A percentile compares a stretch with the other conserved stretches of the same genome.
Conservation (phyloP, 2,888 invertebrate species). For the Acronicta aceris region DNA sequence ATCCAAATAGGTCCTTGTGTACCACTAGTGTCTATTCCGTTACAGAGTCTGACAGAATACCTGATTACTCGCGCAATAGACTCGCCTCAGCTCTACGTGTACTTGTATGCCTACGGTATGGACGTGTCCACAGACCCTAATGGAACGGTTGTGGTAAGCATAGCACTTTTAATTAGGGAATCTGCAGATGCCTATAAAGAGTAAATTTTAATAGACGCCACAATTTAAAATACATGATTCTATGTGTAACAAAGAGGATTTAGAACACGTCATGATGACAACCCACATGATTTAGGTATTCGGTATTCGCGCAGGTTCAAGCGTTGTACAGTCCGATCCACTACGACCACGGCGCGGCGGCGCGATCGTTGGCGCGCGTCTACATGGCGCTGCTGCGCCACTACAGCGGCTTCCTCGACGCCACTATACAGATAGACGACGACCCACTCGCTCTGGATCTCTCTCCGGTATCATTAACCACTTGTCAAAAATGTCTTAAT, state of each 20-base stretch:
- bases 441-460: conserved; percentile 76
- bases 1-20: too few species aligned
- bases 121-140: conserved; percentile 58
- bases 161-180: neutral
- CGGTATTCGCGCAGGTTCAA: conserved; percentile 62
- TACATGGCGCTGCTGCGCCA: conserved; percentile 78
- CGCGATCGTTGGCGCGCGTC: conserved; percentile 74
- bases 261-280: too few species aligned
- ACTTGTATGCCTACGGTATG: conserved; percentile 78
- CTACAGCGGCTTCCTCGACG: conserved; percentile 66
- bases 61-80: conserved; percentile 78
- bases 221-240: too few species aligned
- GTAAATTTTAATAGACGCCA: too few species aligned
- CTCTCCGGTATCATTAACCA: conserved; percentile 62
- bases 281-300: too few species aligned
- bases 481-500: neutral
- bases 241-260: too few species aligned
- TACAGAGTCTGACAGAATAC: conserved; percentile 77
- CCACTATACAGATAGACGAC: conserved; percentile 75
- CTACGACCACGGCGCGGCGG: conserved; percentile 70
- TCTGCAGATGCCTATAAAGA: neutral
- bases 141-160: conserved; percentile 56
- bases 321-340: conserved; percentile 80
- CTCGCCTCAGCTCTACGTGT: conserved; percentile 78
- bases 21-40: conserved; percentile 6